These are phyloP conservation scores for Ephydatia muelleri DNA, from an alignment of 37 sponge, comb jelly and placozoan species.

Conservation along the genomic window DNA sequence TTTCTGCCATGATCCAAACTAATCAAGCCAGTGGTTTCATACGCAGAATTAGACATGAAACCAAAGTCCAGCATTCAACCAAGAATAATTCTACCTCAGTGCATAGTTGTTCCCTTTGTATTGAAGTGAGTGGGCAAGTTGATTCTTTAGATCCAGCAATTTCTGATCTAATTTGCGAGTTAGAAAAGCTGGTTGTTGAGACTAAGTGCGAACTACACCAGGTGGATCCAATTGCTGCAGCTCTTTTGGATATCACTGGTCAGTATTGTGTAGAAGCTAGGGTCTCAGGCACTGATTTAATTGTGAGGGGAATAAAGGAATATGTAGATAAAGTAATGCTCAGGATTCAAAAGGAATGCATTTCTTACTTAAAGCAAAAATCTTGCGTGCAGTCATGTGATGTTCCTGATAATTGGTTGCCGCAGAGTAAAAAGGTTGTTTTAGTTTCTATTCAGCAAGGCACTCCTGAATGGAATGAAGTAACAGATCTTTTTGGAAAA, in stretches of 20 bases:
- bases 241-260: not conserved
- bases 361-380: not conserved
- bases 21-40: not conserved
- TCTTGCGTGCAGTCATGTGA: not conserved
- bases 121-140: not conserved
- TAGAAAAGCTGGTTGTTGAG: not conserved
- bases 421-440: constrained; percentile 1
- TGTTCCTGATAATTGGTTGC: constrained; percentile 29
- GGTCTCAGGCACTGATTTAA: not conserved
- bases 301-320: not conserved
- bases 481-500: constrained; percentile 4
- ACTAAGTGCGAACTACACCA: not conserved
- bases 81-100: not conserved
- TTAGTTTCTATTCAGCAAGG: not conserved
- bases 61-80: not conserved
- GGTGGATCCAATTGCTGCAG: not conserved
- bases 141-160: not conserved
- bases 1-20: not conserved
- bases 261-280: not conserved
- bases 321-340: not conserved
- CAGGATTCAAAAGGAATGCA: not conserved
- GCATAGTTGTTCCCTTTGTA: not conserved
- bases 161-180: not conserved
- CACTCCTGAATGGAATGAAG: constrained; percentile 40
- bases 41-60: not conserved